Percentiles rank a stretch among this genome's conserved stretches.
Evolutionary conservation across 2,888 invertebrate genomes (phyloP).

Genomic region (Brachyopa scutellaris): DNA sequence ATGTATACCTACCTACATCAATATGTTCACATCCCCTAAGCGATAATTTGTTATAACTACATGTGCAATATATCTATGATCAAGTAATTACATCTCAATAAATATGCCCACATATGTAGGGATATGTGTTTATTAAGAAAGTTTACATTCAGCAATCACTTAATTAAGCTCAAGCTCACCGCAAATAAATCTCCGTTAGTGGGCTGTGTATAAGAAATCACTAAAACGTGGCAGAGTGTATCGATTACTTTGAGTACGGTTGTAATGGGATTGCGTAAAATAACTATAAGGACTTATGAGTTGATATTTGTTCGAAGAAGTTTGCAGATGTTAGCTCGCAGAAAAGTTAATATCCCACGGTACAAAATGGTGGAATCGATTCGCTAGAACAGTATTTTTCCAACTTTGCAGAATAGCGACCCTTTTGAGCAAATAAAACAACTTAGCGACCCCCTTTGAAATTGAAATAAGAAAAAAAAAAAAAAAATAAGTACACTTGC

Average conservation of each 20-base stretch:
- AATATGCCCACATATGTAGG: neutral
- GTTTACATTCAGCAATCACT: neutral
- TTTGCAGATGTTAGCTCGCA: neutral
- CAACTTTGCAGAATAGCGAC: too few relatives aligned
- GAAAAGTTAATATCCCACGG: too few relatives aligned
- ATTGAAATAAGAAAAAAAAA: too few relatives aligned
- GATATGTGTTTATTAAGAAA: neutral
- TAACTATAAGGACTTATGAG: neutral
- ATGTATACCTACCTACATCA: too few relatives aligned
- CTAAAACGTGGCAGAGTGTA: neutral
- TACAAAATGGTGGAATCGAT: too few relatives aligned
- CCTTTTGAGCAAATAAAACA: too few relatives aligned
- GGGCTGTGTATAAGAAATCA: too few relatives aligned
- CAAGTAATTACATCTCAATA: neutral
- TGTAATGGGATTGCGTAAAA: neutral
- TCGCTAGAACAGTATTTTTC: too few relatives aligned
- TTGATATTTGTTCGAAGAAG: neutral
- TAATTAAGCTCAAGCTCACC: conserved; percentile 11
- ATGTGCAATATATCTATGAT: neutral
- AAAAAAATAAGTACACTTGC: too few relatives aligned
- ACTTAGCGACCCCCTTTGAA: too few relatives aligned
- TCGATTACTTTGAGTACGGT: conserved; percentile 14
- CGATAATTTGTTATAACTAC: neutral
- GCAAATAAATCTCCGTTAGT: neutral
- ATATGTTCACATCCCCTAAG: too few relatives aligned